phyloP scores from a whole-genome alignment of 2,888 invertebrate species.

The Aphodius granarius region DNA sequence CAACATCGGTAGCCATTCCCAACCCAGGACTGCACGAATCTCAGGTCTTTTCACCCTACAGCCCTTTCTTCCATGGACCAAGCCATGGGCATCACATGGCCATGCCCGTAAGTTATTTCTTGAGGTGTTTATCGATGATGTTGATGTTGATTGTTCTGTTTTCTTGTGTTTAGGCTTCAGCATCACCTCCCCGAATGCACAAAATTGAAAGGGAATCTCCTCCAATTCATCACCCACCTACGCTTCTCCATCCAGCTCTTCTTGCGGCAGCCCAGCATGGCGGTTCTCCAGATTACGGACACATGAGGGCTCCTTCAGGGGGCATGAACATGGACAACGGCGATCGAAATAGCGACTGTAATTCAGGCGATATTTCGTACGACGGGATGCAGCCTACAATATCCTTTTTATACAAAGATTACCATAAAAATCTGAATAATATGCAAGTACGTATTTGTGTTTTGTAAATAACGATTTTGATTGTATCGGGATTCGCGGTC shows the following conservation, averaged over 20 bases:
- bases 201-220: conserved; percentile 79
- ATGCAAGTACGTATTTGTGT: conserved; percentile 42
- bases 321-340: conserved; percentile 74
- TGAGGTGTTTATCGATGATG: background rate
- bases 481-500: background rate
- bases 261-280: conserved; percentile 81
- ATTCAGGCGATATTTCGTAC: conserved; percentile 87
- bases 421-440: conserved; percentile 43
- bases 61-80: conserved; percentile 78
- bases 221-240: conserved; percentile 81
- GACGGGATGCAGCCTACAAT: conserved; percentile 94
- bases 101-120: conserved; percentile 49
- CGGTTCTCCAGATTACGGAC: conserved; percentile 79
- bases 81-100: conserved; percentile 55
- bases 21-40: conserved; percentile 95
- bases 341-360: conserved; percentile 87
- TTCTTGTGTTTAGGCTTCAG: conserved; percentile 50
- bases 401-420: conserved; percentile 77
- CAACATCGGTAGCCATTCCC: conserved; percentile 94
- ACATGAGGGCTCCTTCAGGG: conserved; percentile 60
- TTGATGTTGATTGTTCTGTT: background rate
- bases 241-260: conserved; percentile 83
- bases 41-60: conserved; percentile 90
- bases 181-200: conserved; percentile 67
- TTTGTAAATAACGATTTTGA: background rate